Evolutionary conservation across 37 sponge, comb jelly and placozoan species (phyloP), one percentile per base, ranked within the genome.

Genomic region (Spongia lamella): DNA sequence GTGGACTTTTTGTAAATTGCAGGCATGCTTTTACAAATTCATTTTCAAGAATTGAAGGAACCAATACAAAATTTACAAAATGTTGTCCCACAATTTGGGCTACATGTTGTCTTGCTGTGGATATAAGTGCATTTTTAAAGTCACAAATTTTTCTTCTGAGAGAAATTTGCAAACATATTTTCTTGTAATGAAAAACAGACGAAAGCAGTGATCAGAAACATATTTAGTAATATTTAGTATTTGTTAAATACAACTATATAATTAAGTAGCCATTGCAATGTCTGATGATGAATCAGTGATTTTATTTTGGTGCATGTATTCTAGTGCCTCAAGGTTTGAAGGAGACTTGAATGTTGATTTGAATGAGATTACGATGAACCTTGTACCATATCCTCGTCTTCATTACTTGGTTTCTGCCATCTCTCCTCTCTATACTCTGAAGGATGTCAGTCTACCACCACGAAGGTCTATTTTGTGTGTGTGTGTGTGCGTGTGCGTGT

Each of bases 351-450:
- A 97, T 87, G 99, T 97, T 34, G 99, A 97, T 40, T 58, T 97
- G 59, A 97, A 97, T 81, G 99, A 97, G 70, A 94, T 97, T 22
- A 89, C 95, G 0, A 97, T 97, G 99, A 97, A 97, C 75, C 81
- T 97, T 55, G 99, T 97, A 31, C 99, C 99, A 4, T 97, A 83
- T 70, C 99, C 99, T 43, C 84, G 88, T 17, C 83, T 94, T 27
- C 96, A 97, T 69, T 97, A 97, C 56, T 80, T 97, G 40, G 82
- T 97, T 15, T 89, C 99, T 0, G 63, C 92, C 67, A 82, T 97
- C 55, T 77, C 93, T 17, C 99, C 99, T 49, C 90, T 97, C 21
- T 97, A 89, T 66, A 58, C 80, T 32, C 80, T 86, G 39, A 66
- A 72, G 27, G 96, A 92, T 50, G 66, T 92, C 64, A 35, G 75